A percentile compares a stretch with the other conserved stretches of the same genome.
Evolutionary conservation across 2,888 invertebrate genomes (phyloP).

Genomic region (Acrocyrtus sp.): DNA sequence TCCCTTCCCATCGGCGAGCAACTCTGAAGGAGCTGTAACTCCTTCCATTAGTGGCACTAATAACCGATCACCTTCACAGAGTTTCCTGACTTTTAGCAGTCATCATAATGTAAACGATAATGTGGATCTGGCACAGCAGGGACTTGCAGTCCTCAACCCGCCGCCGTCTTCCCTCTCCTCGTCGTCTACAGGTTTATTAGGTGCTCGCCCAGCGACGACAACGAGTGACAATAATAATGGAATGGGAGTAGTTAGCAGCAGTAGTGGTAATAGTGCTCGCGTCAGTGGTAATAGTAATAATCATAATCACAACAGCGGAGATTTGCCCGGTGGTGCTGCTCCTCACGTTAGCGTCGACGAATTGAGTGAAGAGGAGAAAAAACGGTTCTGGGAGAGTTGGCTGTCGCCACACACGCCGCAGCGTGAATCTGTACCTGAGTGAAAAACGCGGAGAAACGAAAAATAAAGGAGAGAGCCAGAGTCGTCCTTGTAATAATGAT

Average conservation of each 20-base stretch:
- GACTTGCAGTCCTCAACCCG: no score
- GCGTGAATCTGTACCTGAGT: constrained; percentile 13
- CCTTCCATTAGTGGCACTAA: no score
- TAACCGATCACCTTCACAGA: not conserved
- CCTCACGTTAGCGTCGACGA: no score
- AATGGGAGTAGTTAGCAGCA: no score
- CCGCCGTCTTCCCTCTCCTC: not conserved
- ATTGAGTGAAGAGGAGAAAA: constrained; percentile 59
- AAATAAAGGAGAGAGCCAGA: not conserved
- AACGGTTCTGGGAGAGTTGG: constrained; percentile 54
- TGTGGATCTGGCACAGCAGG: constrained; percentile 1
- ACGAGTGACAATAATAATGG: not conserved
- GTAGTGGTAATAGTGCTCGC: not conserved
- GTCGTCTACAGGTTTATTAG: not conserved
- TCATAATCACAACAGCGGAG: constrained; percentile 12
- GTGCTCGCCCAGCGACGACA: not conserved
- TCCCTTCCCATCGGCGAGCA: no score
- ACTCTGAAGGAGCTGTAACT: no score
- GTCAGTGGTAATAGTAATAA: not conserved
- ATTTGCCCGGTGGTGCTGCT: no score
- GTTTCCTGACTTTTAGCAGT: not conserved
- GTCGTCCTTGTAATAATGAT: no score
- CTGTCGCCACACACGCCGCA: constrained; percentile 48
- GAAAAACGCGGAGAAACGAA: not conserved
- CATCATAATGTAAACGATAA: not conserved